These are phyloP conservation scores for Eilema griseolum DNA, from an alignment of 2,888 invertebrate genomes.

Conservation along the genomic window DNA sequence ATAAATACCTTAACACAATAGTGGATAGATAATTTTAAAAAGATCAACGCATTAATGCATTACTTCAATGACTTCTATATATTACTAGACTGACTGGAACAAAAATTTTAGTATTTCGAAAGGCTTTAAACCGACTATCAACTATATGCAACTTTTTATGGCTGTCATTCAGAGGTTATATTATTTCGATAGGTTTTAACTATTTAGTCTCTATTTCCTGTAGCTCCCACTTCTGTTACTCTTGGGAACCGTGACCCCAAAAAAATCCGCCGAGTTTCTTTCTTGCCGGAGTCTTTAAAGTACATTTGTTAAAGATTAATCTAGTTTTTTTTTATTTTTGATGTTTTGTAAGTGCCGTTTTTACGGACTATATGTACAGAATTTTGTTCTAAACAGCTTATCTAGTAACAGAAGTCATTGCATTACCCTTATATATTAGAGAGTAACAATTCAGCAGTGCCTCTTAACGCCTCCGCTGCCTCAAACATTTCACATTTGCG, in stretches of 20 bases:
- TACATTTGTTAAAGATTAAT: too few relatives aligned
- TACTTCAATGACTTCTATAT: not conserved
- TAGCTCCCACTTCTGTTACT: too few relatives aligned
- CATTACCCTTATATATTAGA: not conserved
- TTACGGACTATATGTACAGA: too few relatives aligned
- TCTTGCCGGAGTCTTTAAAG: too few relatives aligned
- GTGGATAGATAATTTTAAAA: constrained; percentile 29
- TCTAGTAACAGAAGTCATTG: not conserved
- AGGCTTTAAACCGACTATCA: not conserved
- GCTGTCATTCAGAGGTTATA: not conserved
- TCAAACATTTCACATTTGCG: too few relatives aligned
- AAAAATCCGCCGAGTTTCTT: too few relatives aligned
- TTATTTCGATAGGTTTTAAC: too few relatives aligned
- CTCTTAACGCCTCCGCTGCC: not conserved
- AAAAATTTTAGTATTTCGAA: not conserved
- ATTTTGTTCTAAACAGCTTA: not conserved
- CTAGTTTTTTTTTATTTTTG: too few relatives aligned
- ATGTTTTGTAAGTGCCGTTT: not conserved
- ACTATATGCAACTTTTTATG: not conserved
- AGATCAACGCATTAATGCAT: not conserved
- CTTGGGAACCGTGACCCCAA: too few relatives aligned
- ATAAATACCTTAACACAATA: constrained; percentile 30
- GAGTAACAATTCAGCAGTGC: not conserved
- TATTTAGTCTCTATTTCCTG: too few relatives aligned
- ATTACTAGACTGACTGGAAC: not conserved